Base-by-base conservation (phyloP, 2,888 invertebrate genomes). In the Heptascelio sp. region DNA sequence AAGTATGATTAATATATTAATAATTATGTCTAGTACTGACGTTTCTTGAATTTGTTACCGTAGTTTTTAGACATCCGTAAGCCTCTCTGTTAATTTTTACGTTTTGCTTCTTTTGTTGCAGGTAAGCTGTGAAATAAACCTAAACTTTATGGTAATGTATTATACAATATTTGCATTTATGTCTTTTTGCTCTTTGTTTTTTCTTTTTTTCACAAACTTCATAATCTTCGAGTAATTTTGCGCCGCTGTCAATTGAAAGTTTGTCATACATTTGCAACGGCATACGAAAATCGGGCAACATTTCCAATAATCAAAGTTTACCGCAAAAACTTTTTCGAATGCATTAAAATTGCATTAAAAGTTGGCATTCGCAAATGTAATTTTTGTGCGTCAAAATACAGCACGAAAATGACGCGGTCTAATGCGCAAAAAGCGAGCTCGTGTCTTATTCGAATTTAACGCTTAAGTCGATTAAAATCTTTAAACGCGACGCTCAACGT, bases 281-380 rank as follows among this genome's bases (percentile, higher is more conserved):
- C n/a, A n/a, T n/a, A n/a, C n/a, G 68, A 83, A 70, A 51, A 72
- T 79, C 13, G n/a, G n/a, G 62, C 25, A 59, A 72, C 79, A 62
- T 65, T 83, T 80, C 76, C 64, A 79, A 83, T 79, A 83, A 83
- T 80, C 68, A 55, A 76, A 83, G 68, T 80, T 79, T 59, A 53
- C 65, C 73, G 51, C 40, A 37, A n/a, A 53, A 53, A 55, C 49
- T 68, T 72, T 51, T 51, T 0, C 70, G 25, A 34, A 46, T 70
- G 51, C 70, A 30, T 79, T 70, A 80, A 75, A 79, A 83, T 79
- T 71, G 64, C 53, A 34, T 79, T 65, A 46, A 67, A 76, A 83
- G 70, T 79, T 79, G n/a, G 25, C 64, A 64, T 71, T 65, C 71
- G 21, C 34, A 62, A 51, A 17, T 37, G 51, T 23, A 59, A 62